Evolutionary conservation across 1,140 invertebrate genomes (phyloP).

Genomic region (Scaptomyza montana): DNA sequence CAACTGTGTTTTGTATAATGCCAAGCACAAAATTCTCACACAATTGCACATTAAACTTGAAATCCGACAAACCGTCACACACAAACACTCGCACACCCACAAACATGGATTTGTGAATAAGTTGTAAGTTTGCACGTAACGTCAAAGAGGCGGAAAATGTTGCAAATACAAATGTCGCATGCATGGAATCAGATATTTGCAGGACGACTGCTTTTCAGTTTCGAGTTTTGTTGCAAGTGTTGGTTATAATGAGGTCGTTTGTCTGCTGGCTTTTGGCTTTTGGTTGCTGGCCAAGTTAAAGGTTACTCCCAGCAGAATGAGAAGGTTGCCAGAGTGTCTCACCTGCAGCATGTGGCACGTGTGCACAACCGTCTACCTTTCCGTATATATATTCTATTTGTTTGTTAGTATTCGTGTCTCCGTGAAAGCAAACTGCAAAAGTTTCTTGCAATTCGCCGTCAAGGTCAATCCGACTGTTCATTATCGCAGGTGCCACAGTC

Average conservation of each 20-base stretch:
- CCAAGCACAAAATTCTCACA: constrained; percentile 3
- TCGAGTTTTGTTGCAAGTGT: constrained; percentile 16
- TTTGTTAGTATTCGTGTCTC: constrained; percentile 9
- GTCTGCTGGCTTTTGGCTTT: constrained; percentile 18
- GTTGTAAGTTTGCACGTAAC: constrained; percentile 17
- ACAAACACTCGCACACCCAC: constrained; percentile 6
- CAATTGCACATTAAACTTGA: constrained; percentile 48
- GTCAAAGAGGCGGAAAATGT: constrained; percentile 48
- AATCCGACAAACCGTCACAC: constrained; percentile 23
- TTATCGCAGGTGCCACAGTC: constrained; percentile 52
- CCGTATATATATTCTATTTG: neutral
- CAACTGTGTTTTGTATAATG: neutral
- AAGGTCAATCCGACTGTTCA: constrained; percentile 66
- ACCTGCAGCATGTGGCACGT: constrained; percentile 54
- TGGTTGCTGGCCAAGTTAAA: constrained; percentile 41
- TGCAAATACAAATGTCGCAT: constrained; percentile 59
- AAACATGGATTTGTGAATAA: neutral
- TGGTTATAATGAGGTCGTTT: constrained; percentile 55
- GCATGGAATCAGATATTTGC: constrained; percentile 26
- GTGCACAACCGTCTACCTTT: constrained; percentile 21
- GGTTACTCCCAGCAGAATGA: constrained; percentile 11
- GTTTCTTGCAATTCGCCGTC: constrained; percentile 44
- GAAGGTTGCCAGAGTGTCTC: neutral
- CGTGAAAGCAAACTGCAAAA: constrained; percentile 50
- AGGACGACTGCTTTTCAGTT: constrained; percentile 35